These are phyloP conservation scores for Callimorpha dominula DNA, from an alignment of 2,888 invertebrate species.

Conservation along the genomic window DNA sequence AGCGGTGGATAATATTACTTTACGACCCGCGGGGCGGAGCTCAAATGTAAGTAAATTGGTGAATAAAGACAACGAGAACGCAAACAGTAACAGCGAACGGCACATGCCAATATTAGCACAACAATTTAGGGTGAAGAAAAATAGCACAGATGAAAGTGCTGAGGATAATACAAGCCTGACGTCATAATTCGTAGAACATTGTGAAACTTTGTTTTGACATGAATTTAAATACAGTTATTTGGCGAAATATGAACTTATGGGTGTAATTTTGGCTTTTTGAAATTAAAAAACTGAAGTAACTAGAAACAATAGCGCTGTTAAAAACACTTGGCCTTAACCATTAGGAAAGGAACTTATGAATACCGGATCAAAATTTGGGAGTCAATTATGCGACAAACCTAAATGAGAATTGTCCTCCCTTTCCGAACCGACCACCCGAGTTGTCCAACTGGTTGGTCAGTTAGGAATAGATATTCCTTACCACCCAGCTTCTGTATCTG, in stretches of 20 bases:
- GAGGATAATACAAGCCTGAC: background rate
- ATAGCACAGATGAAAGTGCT: background rate
- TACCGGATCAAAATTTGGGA: too few species aligned
- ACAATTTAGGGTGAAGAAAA: slow-evolving; percentile 44
- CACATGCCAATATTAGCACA: slow-evolving; percentile 54
- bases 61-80: slow-evolving; percentile 81
- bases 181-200: background rate
- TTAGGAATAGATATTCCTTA: too few species aligned
- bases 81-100: slow-evolving; percentile 59
- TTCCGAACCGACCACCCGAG: too few species aligned
- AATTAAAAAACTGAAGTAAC: too few species aligned
- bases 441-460: too few species aligned
- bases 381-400: too few species aligned
- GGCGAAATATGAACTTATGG: background rate
- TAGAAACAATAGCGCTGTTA: too few species aligned
- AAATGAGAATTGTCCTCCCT: too few species aligned
- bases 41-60: slow-evolving; percentile 85
- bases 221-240: background rate
- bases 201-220: background rate
- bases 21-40: slow-evolving; percentile 81
- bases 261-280: background rate
- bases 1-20: slow-evolving; percentile 85
- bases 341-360: too few species aligned
- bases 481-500: too few species aligned
- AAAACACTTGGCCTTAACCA: too few species aligned